These are phyloP conservation scores for Aphyosemion australe DNA, from an alignment of 2,113 vertebrate genomes.

Conservation along the genomic window DNA sequence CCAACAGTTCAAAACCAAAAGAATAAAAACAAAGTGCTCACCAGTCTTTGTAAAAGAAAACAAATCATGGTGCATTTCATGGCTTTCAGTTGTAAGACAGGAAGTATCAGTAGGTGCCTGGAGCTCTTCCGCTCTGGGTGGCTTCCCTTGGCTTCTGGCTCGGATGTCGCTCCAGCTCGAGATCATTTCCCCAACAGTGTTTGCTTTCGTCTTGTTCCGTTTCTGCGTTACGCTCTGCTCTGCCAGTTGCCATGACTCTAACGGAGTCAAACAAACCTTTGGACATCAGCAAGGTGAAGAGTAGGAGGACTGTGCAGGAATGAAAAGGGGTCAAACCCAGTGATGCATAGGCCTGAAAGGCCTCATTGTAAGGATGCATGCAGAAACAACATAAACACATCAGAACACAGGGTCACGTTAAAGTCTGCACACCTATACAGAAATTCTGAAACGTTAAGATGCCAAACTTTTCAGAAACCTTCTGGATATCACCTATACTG, in stretches of 20 bases:
- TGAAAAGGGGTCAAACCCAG: constrained; percentile 17
- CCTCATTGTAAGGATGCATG: constrained; percentile 24
- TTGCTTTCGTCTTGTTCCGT: constrained; percentile 54
- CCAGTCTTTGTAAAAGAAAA: constrained; percentile 73
- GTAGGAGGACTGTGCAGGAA: constrained; percentile 30
- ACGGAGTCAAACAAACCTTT: constrained; percentile 42
- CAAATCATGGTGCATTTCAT: constrained; percentile 78
- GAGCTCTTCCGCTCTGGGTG: constrained; percentile 40
- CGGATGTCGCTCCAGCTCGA: constrained; percentile 55
- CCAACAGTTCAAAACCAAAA: constrained; percentile 47
- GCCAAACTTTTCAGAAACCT: constrained; percentile 3
- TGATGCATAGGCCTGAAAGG: constrained; percentile 31
- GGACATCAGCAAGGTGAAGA: constrained; percentile 34
- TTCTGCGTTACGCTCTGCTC: constrained; percentile 17
- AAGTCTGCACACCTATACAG: constrained; percentile 28
- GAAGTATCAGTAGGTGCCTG: constrained; percentile 56
- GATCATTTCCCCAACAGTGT: constrained; percentile 37
- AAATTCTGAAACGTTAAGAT: constrained; percentile 13
- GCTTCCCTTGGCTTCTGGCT: constrained; percentile 40
- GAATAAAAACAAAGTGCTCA: constrained; percentile 67
- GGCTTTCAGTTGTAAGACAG: constrained; percentile 81
- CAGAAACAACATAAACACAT: constrained; percentile 29
- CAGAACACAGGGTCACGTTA: constrained; percentile 17
- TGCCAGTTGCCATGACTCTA: constrained; percentile 18
- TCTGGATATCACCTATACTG: constrained; percentile 6